These are phyloP conservation scores for Drosophila multiciliata DNA, from an alignment of 2,888 invertebrate genomes.

Conservation along the genomic window DNA sequence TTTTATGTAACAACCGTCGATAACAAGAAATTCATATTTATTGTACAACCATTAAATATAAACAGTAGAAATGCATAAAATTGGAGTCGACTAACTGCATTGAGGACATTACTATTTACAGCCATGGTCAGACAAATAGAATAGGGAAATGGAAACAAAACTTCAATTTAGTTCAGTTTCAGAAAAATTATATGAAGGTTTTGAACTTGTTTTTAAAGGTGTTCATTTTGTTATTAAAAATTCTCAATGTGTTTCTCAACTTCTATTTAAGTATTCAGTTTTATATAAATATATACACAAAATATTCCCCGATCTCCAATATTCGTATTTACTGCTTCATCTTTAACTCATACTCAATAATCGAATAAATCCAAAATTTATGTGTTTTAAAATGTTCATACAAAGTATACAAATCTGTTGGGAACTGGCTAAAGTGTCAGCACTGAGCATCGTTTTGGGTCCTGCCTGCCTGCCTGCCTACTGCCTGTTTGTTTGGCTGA, in stretches of 20 bases:
- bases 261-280: neutral
- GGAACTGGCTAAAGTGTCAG: neutral
- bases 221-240: neutral
- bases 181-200: neutral
- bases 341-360: neutral
- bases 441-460: slow-evolving; percentile 23
- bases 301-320: neutral
- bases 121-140: neutral
- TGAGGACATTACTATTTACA: neutral
- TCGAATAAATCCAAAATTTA: neutral
- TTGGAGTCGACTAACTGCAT: neutral
- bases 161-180: neutral
- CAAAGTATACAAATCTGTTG: neutral
- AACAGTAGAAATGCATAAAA: neutral
- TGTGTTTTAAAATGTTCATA: neutral
- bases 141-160: neutral
- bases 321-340: neutral
- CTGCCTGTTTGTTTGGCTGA: slow-evolving; percentile 33
- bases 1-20: neutral
- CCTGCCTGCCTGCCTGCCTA: slow-evolving; percentile 28
- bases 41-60: neutral
- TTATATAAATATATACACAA: neutral
- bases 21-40: neutral
- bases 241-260: too few species aligned
- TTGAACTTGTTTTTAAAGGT: too few species aligned